Conservation (phyloP, 2,797 vertebrate genomes). For the Cottoperca gobio region DNA sequence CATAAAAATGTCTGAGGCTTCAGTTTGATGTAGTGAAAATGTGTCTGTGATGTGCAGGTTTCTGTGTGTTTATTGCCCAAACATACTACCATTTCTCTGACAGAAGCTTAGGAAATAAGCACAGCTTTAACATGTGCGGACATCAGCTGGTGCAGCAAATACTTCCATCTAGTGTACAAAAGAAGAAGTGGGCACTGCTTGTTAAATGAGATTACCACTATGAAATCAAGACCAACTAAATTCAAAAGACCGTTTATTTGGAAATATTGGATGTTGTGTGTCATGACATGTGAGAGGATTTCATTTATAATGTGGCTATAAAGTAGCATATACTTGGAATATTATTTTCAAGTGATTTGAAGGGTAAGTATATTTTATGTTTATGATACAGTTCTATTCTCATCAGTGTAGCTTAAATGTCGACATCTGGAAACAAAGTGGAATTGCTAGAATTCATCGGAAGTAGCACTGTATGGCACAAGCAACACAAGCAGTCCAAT, state of each 20-base stretch:
- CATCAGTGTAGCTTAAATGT: neutral
- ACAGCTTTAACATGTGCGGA: neutral
- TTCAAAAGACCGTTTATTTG: neutral
- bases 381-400: neutral
- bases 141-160: conserved; percentile 20
- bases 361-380: neutral
- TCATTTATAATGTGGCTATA: neutral
- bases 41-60: neutral
- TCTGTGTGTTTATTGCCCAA: neutral
- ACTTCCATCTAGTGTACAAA: conserved; percentile 55
- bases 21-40: conserved; percentile 16
- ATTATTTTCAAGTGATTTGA: neutral
- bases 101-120: conserved; percentile 4
- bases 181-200: conserved; percentile 2
- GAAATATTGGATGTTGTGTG: neutral
- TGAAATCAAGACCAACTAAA: neutral
- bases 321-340: neutral
- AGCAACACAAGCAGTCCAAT: neutral
- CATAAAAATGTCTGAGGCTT: conserved; percentile 41
- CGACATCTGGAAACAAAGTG: neutral
- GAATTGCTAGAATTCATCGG: neutral
- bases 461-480: neutral
- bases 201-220: conserved; percentile 8
- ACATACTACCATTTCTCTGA: neutral
- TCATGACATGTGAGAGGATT: neutral